A percentile compares a stretch with the other conserved stretches of the same genome.
These are phyloP conservation scores for Ctenicera cuprea DNA, from an alignment of 2,888 invertebrate species.

Conservation along the genomic window DNA sequence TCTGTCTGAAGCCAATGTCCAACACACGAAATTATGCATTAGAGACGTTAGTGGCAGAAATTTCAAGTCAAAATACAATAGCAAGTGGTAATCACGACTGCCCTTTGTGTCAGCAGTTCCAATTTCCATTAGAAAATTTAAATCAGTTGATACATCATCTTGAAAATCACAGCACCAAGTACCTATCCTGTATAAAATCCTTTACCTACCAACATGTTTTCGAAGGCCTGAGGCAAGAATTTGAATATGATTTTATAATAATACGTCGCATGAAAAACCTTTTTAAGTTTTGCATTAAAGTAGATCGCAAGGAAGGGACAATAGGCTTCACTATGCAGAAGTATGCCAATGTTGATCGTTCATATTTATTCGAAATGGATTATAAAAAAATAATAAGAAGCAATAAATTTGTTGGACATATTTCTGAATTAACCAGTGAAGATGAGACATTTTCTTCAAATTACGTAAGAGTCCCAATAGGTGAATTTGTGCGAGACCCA, in stretches of 20 bases:
- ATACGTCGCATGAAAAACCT: not conserved
- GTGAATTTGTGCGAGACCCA: too few relatives aligned
- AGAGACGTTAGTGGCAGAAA: not conserved
- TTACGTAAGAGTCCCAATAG: not conserved
- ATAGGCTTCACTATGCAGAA: not conserved
- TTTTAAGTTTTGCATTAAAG: not conserved
- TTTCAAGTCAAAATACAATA: not conserved
- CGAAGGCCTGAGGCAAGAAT: not conserved
- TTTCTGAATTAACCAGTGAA: not conserved
- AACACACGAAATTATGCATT: not conserved
- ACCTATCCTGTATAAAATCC: not conserved
- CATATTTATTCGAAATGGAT: not conserved
- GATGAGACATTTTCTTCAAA: not conserved
- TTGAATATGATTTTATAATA: not conserved
- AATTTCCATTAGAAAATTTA: not conserved
- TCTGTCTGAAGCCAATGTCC: not conserved
- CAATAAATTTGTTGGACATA: not conserved
- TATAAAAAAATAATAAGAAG: not conserved
- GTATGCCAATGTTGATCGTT: not conserved
- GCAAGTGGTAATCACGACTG: not conserved
- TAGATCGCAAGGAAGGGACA: not conserved
- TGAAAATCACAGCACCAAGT: not conserved
- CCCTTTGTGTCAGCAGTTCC: not conserved
- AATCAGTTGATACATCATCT: not conserved
- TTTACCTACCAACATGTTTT: not conserved